Conservation (phyloP, 2,888 invertebrate species). For the Siphonodentalium dalli region DNA sequence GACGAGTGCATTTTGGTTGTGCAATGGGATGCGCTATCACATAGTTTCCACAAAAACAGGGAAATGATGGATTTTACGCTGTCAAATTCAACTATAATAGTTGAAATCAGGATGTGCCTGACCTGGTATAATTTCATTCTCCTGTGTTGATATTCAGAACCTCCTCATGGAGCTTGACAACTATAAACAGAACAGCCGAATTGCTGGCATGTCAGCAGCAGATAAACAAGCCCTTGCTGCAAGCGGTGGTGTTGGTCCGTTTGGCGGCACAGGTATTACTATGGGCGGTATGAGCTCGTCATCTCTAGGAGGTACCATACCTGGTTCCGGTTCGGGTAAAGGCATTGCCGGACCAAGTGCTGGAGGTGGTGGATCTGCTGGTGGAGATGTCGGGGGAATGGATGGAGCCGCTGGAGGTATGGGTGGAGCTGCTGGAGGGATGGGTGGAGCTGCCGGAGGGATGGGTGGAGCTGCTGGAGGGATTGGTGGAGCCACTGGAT, state of each 20-base stretch:
- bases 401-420: conserved; percentile 7
- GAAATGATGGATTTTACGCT: too few relatives aligned
- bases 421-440: background rate
- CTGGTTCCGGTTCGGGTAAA: background rate
- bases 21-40: too few relatives aligned
- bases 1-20: background rate
- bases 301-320: background rate
- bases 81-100: too few relatives aligned
- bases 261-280: background rate
- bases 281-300: background rate
- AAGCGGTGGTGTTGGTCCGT: conserved; percentile 12
- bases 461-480: conserved; percentile 6
- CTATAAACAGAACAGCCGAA: conserved; percentile 73
- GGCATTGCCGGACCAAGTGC: too few relatives aligned
- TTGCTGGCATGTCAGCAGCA: conserved; percentile 12
- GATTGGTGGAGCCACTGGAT: conserved; percentile 15
- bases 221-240: conserved; percentile 31
- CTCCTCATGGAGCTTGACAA: conserved; percentile 82
- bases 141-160: conserved; percentile 65
- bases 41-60: too few relatives aligned
- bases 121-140: background rate
- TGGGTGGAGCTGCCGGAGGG: conserved; percentile 6
- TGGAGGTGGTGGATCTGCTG: conserved; percentile 2
- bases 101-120: too few relatives aligned
- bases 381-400: conserved; percentile 6